Evolutionary conservation across 2,888 invertebrate species (phyloP), one percentile per base, ranked within the genome.

Genomic region (Gandaritis pyraliata): DNA sequence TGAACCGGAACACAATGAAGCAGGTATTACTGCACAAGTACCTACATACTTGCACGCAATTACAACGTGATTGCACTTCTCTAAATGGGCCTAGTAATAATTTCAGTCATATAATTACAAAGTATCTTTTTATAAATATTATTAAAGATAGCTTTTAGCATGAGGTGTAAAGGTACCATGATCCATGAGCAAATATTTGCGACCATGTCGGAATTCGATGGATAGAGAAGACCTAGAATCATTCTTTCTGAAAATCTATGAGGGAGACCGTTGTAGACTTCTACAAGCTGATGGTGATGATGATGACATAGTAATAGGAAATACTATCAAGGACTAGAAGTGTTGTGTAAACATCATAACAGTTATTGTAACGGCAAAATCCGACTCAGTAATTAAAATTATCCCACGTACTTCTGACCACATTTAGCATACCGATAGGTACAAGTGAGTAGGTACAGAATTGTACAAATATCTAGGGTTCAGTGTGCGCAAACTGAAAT

Each of bases 291-390:
- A 23, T 23, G 23, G 6, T 23, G 6, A 23, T 23, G 23, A 23
- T 23, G 23, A 23, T 15, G 13, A 15, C 13, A 8, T 15, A 15
- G 41, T 41, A 8, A 2, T 13, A 15, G 13, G 7, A 13, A 38
- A 39, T 13, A 38, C n/a, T 38, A 38, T 15, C n/a, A 46, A 46
- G 46, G 12, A 46, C 16, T 18, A 38, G 75, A 78, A 2, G 43
- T 45, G 46, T n/a, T 39, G 8, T 15, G 46, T 46, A 46, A 46
- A 46, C 46, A 23, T 46, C 23, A 7, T n/a, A 46, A 46, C 46
- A 45, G 70, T 66, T 71, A 74, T 76, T 70, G 69, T 82, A 83
- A 84, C 82, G 81, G 83, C 76, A 72, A 72, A 76, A 45, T 10
- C 41, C 43, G 29, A 52, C 41, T 15, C 45, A 15, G 76, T 49